Evolutionary conservation across 2,797 vertebrate species (phyloP), one percentile per base, ranked within the genome.

Genomic region (Clarias fuscus): DNA sequence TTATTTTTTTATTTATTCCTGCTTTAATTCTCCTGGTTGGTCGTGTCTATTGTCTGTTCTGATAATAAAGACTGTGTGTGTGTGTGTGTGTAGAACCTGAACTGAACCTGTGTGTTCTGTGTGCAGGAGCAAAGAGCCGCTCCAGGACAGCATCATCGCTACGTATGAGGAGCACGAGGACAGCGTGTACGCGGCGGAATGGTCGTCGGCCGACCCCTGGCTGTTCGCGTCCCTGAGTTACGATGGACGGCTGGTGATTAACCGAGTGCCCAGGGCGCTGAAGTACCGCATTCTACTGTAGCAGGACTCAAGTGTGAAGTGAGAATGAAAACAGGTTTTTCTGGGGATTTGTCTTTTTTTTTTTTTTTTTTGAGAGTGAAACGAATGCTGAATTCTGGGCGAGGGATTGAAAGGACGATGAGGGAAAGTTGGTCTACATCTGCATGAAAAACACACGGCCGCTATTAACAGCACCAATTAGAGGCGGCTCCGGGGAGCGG

Each of bases 141-240:
- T 97, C 6, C 97, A 97, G 90, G 98, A 99, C 95, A 98, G 97
- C 65, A 96, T 99, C 92, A 97, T 99, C 84, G 97, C 98, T 83
- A 98, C 97, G 77, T 99, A 98, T 0, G 98, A 99, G 95, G 98
- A 99, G 86, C 98, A 99, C 0, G 98, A 99, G 93, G 98, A 99
- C 94, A 99, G 98, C 0, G 98, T 99, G 61, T 99, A 99, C 8
- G 98, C 98, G 0, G 98, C 97, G 15, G 98, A 99, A 92, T 99
- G 98, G 98, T 99, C 98, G 4, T 97, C 97, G 0, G 98, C 98
- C 0, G 98, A 99, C 91, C 98, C 98, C 0, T 99, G 98, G 98
- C 96, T 99, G 1, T 99, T 99, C 33, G 98, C 98, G 37, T 99
- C 98, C 7, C 95, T 99, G 91, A 99, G 98, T 90, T 99, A 99